Conservation (phyloP, 2,888 invertebrate species). For the Athrips mouffetella region DNA sequence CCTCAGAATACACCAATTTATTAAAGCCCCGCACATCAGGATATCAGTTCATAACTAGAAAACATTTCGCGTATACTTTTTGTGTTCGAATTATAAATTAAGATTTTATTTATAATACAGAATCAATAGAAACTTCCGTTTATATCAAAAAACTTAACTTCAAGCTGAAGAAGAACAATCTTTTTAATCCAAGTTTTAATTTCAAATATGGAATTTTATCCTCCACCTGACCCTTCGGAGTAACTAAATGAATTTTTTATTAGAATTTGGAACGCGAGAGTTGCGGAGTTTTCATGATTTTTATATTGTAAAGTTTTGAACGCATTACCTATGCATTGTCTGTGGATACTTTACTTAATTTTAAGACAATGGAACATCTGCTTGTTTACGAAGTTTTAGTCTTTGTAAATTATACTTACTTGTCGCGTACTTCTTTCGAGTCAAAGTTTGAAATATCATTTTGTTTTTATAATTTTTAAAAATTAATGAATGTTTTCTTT, state of each 20-base stretch:
- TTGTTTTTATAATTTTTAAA: too few relatives aligned
- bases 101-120: neutral
- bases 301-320: conserved; percentile 64
- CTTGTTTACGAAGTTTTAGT: conserved; percentile 21
- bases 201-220: conserved; percentile 12
- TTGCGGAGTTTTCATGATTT: conserved; percentile 68
- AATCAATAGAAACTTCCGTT: neutral
- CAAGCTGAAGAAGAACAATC: conserved; percentile 2
- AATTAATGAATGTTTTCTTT: too few relatives aligned
- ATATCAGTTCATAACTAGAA: too few relatives aligned
- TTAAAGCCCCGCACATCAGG: too few relatives aligned
- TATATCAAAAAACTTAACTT: neutral
- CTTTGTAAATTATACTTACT: too few relatives aligned
- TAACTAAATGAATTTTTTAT: conserved; percentile 69
- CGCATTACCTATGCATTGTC: conserved; percentile 73
- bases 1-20: too few relatives aligned
- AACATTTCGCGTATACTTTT: too few relatives aligned
- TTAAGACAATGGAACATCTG: conserved; percentile 33
- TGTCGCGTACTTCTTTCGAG: too few relatives aligned
- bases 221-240: conserved; percentile 52
- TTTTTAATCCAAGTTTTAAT: conserved; percentile 16
- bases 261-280: conserved; percentile 49
- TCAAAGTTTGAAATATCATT: too few relatives aligned
- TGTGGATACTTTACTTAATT: conserved; percentile 56
- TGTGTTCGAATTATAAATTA: neutral